Conservation (phyloP, 2,797 vertebrate genomes). For the Enteromius afrohamiltoni region DNA sequence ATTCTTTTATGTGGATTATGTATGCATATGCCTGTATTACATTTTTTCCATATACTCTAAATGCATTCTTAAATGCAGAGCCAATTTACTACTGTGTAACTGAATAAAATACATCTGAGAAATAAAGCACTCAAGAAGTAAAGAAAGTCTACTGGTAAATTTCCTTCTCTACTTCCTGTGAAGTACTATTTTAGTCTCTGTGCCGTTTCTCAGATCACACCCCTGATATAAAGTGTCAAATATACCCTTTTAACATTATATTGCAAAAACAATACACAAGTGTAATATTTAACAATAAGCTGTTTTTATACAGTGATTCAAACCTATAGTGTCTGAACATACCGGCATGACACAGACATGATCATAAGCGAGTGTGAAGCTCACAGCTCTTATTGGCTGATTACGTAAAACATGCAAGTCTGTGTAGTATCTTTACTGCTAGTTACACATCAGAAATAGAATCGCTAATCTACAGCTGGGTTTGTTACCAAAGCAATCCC, state of each 20-base stretch:
- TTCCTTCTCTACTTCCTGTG: not conserved
- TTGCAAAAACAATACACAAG: conserved; percentile 40
- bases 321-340: not conserved
- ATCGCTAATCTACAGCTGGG: conserved; percentile 58
- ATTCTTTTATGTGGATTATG: not conserved
- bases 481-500: conserved; percentile 77
- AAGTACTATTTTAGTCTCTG: not conserved
- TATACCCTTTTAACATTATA: not conserved
- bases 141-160: not conserved
- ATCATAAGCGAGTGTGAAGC: conserved; percentile 7
- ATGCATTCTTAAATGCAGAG: not conserved
- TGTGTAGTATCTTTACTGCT: not conserved
- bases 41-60: not conserved
- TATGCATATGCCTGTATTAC: not conserved
- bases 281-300: conserved; percentile 36
- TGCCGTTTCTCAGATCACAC: not conserved
- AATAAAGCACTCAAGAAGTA: not conserved
- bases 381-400: conserved; percentile 32
- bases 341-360: not conserved
- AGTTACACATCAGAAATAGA: conserved; percentile 75
- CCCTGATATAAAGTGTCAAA: conserved; percentile 13
- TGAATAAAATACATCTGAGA: not conserved
- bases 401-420: conserved; percentile 12
- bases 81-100: not conserved
- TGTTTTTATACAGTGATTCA: conserved; percentile 33